Conservation (phyloP, 1,140 invertebrate species). For the Eupristina koningsbergeri region DNA sequence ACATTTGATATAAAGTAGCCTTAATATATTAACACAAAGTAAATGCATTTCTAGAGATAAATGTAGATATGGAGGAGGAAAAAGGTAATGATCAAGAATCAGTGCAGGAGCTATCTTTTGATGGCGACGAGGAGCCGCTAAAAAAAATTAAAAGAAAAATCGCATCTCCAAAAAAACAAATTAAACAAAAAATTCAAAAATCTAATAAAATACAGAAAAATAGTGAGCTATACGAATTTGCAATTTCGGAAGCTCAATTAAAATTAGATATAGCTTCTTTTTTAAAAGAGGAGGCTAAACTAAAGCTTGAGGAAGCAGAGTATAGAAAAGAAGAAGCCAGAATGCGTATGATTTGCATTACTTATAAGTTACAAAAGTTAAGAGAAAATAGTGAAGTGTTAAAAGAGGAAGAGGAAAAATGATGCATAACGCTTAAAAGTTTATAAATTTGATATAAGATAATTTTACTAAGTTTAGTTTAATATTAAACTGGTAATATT, state of each 20-base stretch:
- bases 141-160: slow-evolving; percentile 31
- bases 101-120: slow-evolving; percentile 14
- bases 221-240: slow-evolving; percentile 55
- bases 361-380: slow-evolving; percentile 58
- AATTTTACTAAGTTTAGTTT: not conserved
- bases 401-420: not conserved
- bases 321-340: slow-evolving; percentile 61
- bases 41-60: slow-evolving; percentile 24
- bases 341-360: slow-evolving; percentile 58
- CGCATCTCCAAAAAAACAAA: not conserved
- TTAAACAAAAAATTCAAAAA: slow-evolving; percentile 24
- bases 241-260: slow-evolving; percentile 60
- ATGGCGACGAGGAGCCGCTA: not conserved
- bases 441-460: not conserved
- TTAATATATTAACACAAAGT: slow-evolving; percentile 22
- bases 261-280: slow-evolving; percentile 60
- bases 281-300: slow-evolving; percentile 59
- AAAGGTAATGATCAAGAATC: slow-evolving; percentile 18
- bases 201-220: slow-evolving; percentile 37
- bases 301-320: slow-evolving; percentile 61
- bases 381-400: slow-evolving; percentile 50
- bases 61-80: slow-evolving; percentile 21
- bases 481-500: slow-evolving; percentile 9
- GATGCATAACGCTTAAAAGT: not conserved
- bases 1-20: slow-evolving; percentile 34